Evolutionary conservation across 1,140 invertebrate genomes (phyloP).

Genomic region (Drosophila biarmipes): DNA sequence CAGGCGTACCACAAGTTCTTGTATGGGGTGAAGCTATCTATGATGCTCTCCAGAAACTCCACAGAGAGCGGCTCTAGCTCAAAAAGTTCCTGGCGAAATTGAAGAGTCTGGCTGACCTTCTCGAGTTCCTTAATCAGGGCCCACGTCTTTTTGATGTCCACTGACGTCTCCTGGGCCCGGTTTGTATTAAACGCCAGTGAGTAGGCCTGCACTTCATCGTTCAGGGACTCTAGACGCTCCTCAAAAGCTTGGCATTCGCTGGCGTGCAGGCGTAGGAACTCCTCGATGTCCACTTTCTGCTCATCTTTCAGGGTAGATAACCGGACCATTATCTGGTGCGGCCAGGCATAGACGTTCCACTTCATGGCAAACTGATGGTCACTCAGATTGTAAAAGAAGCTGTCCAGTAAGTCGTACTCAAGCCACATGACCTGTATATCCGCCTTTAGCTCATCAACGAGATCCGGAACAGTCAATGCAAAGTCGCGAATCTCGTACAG

Average conservation of each 20-base stretch:
- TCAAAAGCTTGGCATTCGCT: slow-evolving; percentile 74
- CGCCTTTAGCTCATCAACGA: slow-evolving; percentile 59
- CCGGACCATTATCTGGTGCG: slow-evolving; percentile 69
- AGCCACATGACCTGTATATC: slow-evolving; percentile 82
- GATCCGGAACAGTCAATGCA: slow-evolving; percentile 57
- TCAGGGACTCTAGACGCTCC: slow-evolving; percentile 75
- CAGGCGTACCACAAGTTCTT: slow-evolving; percentile 72
- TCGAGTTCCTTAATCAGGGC: slow-evolving; percentile 66
- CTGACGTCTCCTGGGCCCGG: slow-evolving; percentile 69
- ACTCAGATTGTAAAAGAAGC: slow-evolving; percentile 78
- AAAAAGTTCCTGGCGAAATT: slow-evolving; percentile 70
- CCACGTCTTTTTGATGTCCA: slow-evolving; percentile 79
- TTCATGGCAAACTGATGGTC: slow-evolving; percentile 81
- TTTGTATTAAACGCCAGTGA: slow-evolving; percentile 70
- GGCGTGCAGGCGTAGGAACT: slow-evolving; percentile 67
- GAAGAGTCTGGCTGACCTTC: slow-evolving; percentile 59
- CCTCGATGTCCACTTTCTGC: slow-evolving; percentile 79
- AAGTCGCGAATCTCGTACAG: slow-evolving; percentile 72
- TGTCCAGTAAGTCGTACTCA: slow-evolving; percentile 78
- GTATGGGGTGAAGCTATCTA: slow-evolving; percentile 69
- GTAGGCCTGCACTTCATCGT: slow-evolving; percentile 78
- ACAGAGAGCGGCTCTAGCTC: slow-evolving; percentile 73
- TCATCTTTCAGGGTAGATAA: slow-evolving; percentile 69
- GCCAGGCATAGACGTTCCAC: slow-evolving; percentile 81
- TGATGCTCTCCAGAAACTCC: slow-evolving; percentile 67